Conservation (phyloP, 2,888 invertebrate genomes). For the Chrysomela aeneicollis region DNA sequence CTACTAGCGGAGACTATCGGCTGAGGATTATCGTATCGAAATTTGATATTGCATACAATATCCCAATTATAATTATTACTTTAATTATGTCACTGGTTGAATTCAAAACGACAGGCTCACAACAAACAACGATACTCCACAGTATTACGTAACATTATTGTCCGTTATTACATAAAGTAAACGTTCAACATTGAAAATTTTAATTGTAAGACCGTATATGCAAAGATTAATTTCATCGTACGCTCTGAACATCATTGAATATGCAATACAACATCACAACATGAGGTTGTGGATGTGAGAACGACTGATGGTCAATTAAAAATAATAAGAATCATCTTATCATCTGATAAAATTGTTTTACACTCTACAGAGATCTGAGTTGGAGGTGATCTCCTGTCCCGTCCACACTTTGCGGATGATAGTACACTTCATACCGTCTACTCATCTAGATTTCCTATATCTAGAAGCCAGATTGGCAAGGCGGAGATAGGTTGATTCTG, state of each 20-base stretch:
- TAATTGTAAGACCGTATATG: constrained; percentile 9
- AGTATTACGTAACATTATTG: constrained; percentile 16
- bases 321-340: no score
- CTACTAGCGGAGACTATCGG: no score
- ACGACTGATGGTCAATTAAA: no score
- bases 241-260: constrained; percentile 11
- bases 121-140: constrained; percentile 15
- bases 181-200: constrained; percentile 11
- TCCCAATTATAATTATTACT: constrained; percentile 20
- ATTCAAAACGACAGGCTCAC: constrained; percentile 21
- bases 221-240: constrained; percentile 12
- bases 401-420: no score
- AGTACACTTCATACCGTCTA: no score
- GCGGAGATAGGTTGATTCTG: no score
- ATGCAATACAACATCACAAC: not conserved
- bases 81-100: constrained; percentile 21
- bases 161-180: constrained; percentile 21
- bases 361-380: no score
- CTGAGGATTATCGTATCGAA: no score
- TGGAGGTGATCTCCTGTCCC: no score
- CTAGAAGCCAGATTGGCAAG: no score
- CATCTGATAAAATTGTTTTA: no score
- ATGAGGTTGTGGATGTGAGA: constrained; percentile 5
- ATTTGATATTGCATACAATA: not conserved
- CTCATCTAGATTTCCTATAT: no score